Conservation (phyloP, 2,113 vertebrate species). For the Acanthisitta chloris region DNA sequence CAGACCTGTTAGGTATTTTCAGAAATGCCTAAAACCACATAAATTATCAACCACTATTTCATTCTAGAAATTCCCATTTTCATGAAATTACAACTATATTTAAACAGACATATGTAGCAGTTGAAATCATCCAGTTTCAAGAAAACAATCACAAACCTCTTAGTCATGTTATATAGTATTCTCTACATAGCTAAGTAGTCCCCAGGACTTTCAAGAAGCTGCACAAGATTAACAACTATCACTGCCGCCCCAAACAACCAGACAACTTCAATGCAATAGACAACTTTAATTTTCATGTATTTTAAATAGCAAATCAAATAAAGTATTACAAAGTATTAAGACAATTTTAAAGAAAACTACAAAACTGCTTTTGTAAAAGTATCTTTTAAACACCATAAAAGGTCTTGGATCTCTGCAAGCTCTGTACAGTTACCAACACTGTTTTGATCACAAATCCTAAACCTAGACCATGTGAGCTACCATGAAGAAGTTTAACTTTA, state of each 20-base stretch:
- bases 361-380: not conserved
- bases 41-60: not conserved
- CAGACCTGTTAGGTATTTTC: not conserved
- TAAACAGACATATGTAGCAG: not conserved
- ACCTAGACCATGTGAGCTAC: not conserved
- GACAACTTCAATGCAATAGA: not conserved
- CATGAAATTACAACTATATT: not conserved
- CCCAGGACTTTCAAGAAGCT: not conserved
- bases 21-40: not conserved
- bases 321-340: not conserved
- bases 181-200: not conserved
- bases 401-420: too few species aligned
- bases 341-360: not conserved
- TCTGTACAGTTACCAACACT: not conserved
- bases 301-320: not conserved
- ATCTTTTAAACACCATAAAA: not conserved
- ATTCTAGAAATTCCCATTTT: not conserved
- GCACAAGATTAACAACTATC: not conserved
- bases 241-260: not conserved
- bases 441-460: not conserved
- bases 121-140: not conserved
- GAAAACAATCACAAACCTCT: not conserved
- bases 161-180: not conserved
- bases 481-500: not conserved
- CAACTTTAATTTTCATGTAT: not conserved